Evolutionary conservation across 2,797 vertebrate species (phyloP), one percentile per base, ranked within the genome.

Genomic region (Typhlichthys eigenmanni): DNA sequence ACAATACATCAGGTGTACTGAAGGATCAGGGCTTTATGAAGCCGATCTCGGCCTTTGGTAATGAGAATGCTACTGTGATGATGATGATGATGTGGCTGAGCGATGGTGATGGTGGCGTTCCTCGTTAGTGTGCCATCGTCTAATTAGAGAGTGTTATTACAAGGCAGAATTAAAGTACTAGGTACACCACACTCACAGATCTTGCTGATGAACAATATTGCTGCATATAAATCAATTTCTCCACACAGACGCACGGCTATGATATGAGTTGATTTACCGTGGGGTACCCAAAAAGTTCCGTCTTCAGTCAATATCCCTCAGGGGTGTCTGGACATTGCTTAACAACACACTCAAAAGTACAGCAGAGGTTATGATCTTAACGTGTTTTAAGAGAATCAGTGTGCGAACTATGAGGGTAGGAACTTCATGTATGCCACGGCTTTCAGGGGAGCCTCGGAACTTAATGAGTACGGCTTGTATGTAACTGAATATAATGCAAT

Each of bases 131-230:
- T 85, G 79, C 82, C 81, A 86, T 70, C 61, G 78, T 89, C 72
- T 89, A 90, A 91, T 91, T 89, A 90, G 83, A 79, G 76, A 58
- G 66, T 80, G 80, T 86, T 87, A 87, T 87, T 85, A 87, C 76
- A 63, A 79, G 79, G 74, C 82, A 78, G 78, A 74, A 85, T 84
- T 80, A 84, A 88, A 82, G 79, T 83, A 82, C 74, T 65, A 72
- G 78, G 78, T 81, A 76, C 79, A 70, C 48, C 83, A 82, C 60
- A 77, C 65, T 75, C 51, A 57, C 66, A 81, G 53, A 13, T 64
- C 71, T 63, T n/a, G 10, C 81, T 85, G 82, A 91, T 91, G 85
- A 88, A 87, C 76, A 75, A 38, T 29, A 29, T 38, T 58, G 11
- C 68, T 73, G 83, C 87, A 83, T 75, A 84, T 78, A 34, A 85